These are phyloP conservation scores for Spatulosminthurus flaviceps DNA, from an alignment of 2,888 invertebrate genomes.

Conservation along the genomic window DNA sequence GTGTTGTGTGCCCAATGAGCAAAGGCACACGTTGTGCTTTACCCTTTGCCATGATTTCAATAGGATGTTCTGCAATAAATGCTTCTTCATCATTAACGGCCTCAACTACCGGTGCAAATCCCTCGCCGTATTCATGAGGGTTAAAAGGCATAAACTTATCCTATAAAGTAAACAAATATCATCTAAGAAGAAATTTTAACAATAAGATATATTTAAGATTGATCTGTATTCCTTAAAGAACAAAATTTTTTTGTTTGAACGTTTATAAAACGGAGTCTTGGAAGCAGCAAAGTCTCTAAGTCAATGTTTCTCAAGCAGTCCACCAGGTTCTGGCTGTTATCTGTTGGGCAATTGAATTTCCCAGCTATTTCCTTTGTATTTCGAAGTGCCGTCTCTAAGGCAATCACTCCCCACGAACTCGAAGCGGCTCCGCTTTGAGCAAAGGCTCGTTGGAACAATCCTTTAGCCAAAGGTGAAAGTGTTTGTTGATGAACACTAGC, in stretches of 20 bases:
- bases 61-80: conserved; percentile 5
- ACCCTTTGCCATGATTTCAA: neutral
- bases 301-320: neutral
- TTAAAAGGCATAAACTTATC: neutral
- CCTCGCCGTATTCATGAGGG: neutral
- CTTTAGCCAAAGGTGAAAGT: neutral
- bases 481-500: conserved; percentile 3
- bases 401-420: neutral
- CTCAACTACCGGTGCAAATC: conserved; percentile 23
- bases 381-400: neutral
- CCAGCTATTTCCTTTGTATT: neutral
- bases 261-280: neutral
- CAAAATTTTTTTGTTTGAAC: too few species aligned
- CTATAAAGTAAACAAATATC: neutral
- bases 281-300: neutral
- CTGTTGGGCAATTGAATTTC: neutral
- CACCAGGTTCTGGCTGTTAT: neutral
- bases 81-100: conserved; percentile 28
- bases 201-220: too few species aligned
- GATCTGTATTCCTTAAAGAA: too few species aligned
- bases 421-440: conserved; percentile 10
- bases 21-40: conserved; percentile 14
- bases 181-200: too few species aligned
- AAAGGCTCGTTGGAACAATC: neutral
- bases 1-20: conserved; percentile 23